Percentiles rank a stretch among this genome's conserved stretches.
These are phyloP conservation scores for Gnatocerus cornutus DNA, from an alignment of 2,888 invertebrate species.

Conservation along the genomic window DNA sequence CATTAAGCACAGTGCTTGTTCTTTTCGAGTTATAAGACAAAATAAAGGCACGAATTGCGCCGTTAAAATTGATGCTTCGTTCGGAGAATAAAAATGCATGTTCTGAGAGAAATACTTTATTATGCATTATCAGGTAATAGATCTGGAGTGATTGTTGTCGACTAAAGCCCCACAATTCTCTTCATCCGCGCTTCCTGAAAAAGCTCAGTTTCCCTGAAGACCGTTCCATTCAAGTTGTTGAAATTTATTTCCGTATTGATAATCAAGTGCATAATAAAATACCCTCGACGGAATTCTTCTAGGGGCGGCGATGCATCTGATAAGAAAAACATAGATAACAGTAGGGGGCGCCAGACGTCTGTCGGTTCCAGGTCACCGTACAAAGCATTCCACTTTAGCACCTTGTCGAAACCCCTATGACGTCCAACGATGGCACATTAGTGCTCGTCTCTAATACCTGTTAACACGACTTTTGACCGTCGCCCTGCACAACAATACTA, in stretches of 20 bases:
- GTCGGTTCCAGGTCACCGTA: conserved; percentile 16
- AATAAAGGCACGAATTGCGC: conserved; percentile 7
- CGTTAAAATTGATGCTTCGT: not conserved
- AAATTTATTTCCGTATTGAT: conserved; percentile 33
- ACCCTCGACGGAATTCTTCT: conserved; percentile 2
- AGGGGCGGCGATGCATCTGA: conserved; percentile 34
- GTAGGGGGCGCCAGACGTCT: conserved; percentile 36
- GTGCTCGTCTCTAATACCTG: conserved; percentile 49
- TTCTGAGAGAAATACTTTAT: not conserved
- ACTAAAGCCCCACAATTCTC: no score
- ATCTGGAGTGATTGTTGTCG: no score
- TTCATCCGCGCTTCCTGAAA: no score
- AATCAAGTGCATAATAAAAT: conserved; percentile 35
- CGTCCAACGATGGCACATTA: conserved; percentile 35
- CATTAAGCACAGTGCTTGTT: conserved; percentile 32
- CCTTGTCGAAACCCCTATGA: conserved; percentile 33
- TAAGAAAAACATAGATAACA: conserved; percentile 28
- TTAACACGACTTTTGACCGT: conserved; percentile 56
- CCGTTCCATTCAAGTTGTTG: conserved; percentile 3
- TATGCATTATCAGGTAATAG: no score
- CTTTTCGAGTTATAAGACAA: conserved; percentile 20
- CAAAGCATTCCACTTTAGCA: conserved; percentile 45
- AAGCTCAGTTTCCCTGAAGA: not conserved
- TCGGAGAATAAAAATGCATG: not conserved
- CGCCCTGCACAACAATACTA: conserved; percentile 55